Percentiles rank a stretch among this genome's conserved stretches.
Evolutionary conservation across 2,888 invertebrate genomes (phyloP).

Genomic region (Dusona sp.): DNA sequence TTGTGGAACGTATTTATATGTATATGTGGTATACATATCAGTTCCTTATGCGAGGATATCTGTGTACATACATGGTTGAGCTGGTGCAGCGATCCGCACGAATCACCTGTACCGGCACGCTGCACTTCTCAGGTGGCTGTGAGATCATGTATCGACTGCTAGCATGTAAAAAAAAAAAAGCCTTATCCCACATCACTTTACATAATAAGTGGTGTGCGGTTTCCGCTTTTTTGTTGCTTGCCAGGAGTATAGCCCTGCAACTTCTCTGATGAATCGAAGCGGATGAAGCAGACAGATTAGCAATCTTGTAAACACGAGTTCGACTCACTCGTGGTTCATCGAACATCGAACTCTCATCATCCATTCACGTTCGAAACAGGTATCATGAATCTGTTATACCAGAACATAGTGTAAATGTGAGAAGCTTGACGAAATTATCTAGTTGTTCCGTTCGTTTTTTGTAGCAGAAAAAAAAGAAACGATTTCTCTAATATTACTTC

Average conservation of each 20-base stretch:
- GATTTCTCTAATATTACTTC: conserved; percentile 12
- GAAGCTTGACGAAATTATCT: neutral
- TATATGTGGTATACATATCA: neutral
- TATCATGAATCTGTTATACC: conserved; percentile 23
- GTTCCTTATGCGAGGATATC: neutral
- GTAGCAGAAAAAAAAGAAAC: neutral
- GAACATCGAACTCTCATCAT: conserved; percentile 58
- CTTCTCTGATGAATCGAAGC: conserved; percentile 36
- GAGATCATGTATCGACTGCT: conserved; percentile 44
- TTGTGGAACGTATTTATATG: neutral
- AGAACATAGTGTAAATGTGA: neutral
- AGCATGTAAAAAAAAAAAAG: neutral
- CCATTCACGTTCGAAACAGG: conserved; percentile 56
- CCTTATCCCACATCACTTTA: conserved; percentile 27
- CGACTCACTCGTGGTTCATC: conserved; percentile 38
- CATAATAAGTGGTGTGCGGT: conserved; percentile 5
- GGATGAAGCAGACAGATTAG: conserved; percentile 68
- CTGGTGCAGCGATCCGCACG: conserved; percentile 35
- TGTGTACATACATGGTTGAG: neutral
- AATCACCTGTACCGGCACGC: conserved; percentile 36
- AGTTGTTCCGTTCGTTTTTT: neutral
- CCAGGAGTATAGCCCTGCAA: conserved; percentile 21
- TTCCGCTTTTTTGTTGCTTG: conserved; percentile 11
- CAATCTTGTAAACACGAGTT: conserved; percentile 70
- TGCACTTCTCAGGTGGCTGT: conserved; percentile 52